A percentile compares a stretch with the other conserved stretches of the same genome.
These are phyloP conservation scores for Scleropages formosus DNA, from an alignment of 2,797 vertebrate genomes.

Conservation along the genomic window DNA sequence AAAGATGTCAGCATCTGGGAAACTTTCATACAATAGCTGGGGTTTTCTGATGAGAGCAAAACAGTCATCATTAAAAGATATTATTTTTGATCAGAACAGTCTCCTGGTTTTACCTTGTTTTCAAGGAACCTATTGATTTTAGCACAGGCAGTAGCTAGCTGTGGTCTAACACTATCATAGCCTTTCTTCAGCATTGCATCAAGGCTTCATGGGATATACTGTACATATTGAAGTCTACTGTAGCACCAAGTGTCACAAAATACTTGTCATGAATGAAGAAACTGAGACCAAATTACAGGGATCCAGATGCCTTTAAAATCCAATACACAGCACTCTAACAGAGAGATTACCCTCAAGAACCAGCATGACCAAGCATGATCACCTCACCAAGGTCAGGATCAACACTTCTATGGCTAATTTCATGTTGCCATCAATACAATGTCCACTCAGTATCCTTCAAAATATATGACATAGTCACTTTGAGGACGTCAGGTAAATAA, in stretches of 20 bases:
- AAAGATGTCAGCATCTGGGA: neutral
- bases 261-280: neutral
- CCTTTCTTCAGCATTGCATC: neutral
- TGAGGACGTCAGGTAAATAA: no score
- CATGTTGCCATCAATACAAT: neutral
- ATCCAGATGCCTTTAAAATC: no score
- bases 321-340: neutral
- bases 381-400: neutral
- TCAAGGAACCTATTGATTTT: conserved; percentile 6
- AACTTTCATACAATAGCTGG: neutral
- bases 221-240: neutral
- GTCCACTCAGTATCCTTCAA: neutral
- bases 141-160: neutral
- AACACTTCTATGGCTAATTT: neutral
- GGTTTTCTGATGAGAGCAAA: neutral
- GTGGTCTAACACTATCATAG: neutral
- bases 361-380: neutral
- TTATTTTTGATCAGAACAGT: neutral
- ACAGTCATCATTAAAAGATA: neutral
- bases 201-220: neutral
- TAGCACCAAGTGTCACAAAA: neutral
- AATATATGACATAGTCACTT: no score
- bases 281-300: neutral
- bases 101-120: neutral
- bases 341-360: neutral